A percentile compares a stretch with the other conserved stretches of the same genome.
Evolutionary conservation across 2,888 invertebrate species (phyloP).

Genomic region (Hermodice carunculata): DNA sequence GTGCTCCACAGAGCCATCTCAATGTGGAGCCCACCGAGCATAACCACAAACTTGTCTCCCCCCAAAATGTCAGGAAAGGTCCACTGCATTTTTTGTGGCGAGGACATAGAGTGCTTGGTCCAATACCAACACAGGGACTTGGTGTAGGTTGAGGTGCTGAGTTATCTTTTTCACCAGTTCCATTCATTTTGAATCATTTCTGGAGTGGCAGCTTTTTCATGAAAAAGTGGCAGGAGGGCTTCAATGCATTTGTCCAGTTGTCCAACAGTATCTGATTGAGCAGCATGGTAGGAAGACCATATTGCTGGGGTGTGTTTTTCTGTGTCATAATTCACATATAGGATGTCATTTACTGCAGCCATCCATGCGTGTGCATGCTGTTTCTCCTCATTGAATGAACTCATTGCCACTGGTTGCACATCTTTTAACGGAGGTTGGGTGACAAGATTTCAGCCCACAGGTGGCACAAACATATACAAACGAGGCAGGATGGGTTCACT

Average conservation of each 20-base stretch:
- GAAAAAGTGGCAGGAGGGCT: slow-evolving; percentile 20
- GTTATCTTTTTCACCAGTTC: slow-evolving; percentile 22
- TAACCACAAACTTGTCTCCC: not conserved
- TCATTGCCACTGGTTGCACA: not conserved
- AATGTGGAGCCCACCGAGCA: too few relatives aligned
- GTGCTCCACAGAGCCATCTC: slow-evolving; percentile 29
- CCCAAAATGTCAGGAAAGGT: slow-evolving; percentile 2
- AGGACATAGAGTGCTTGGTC: slow-evolving; percentile 26
- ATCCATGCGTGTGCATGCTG: slow-evolving; percentile 22
- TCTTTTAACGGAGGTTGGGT: slow-evolving; percentile 7
- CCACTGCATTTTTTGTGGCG: slow-evolving; percentile 25
- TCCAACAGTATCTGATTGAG: slow-evolving; percentile 19
- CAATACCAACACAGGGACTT: slow-evolving; percentile 21
- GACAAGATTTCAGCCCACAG: slow-evolving; percentile 20
- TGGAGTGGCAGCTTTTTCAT: slow-evolving; percentile 21
- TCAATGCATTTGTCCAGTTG: slow-evolving; percentile 15
- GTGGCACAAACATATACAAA: slow-evolving; percentile 25
- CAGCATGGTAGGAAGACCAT: slow-evolving; percentile 17
- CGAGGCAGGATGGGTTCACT: slow-evolving; percentile 19
- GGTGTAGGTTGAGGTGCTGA: slow-evolving; percentile 21
- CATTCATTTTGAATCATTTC: slow-evolving; percentile 26
- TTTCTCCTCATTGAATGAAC: slow-evolving; percentile 19
- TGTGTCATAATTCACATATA: slow-evolving; percentile 11
- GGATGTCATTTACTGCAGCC: slow-evolving; percentile 7
- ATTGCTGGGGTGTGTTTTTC: slow-evolving; percentile 7